Percentiles rank a stretch among this genome's conserved stretches.
These are phyloP conservation scores for Telmatherina bonti DNA, from an alignment of 2,797 vertebrate species.

Conservation along the genomic window DNA sequence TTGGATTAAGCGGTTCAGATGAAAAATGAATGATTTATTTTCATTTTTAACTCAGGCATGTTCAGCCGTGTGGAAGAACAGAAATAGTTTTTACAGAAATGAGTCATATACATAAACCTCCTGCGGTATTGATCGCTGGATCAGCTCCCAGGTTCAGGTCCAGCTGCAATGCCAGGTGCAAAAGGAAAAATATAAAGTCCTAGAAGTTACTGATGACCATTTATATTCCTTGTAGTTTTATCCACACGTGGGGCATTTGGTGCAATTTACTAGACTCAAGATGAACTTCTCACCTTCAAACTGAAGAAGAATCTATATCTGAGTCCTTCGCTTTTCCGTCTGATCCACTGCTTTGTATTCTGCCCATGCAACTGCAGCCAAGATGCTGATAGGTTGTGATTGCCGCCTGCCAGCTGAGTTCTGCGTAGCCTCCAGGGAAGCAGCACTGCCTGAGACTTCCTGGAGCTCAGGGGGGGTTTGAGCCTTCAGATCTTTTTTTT, in stretches of 20 bases:
- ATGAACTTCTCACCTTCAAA: slow-evolving; percentile 38
- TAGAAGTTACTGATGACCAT: neutral
- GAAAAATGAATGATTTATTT: no score
- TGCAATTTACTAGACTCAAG: slow-evolving; percentile 6
- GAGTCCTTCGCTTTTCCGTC: slow-evolving; percentile 36
- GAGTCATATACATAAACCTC: no score
- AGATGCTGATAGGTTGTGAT: slow-evolving; percentile 59
- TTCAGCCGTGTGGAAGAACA: neutral
- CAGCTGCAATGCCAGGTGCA: neutral
- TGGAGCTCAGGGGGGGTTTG: slow-evolving; percentile 38
- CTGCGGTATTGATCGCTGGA: neutral
- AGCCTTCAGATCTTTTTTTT: slow-evolving; percentile 21
- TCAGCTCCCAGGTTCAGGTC: neutral
- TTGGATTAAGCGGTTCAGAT: no score
- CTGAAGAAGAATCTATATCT: slow-evolving; percentile 27
- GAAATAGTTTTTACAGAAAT: neutral
- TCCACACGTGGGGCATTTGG: neutral
- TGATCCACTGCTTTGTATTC: slow-evolving; percentile 64
- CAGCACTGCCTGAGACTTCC: slow-evolving; percentile 36
- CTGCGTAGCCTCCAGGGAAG: slow-evolving; percentile 46
- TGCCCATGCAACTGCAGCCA: slow-evolving; percentile 30
- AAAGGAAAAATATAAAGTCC: slow-evolving; percentile 4
- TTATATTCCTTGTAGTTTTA: neutral
- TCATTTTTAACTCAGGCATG: neutral
- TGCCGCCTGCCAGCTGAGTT: slow-evolving; percentile 58